phyloP scores from a whole-genome alignment of 2,797 vertebrate genomes.

The Taeniopygia guttata region DNA sequence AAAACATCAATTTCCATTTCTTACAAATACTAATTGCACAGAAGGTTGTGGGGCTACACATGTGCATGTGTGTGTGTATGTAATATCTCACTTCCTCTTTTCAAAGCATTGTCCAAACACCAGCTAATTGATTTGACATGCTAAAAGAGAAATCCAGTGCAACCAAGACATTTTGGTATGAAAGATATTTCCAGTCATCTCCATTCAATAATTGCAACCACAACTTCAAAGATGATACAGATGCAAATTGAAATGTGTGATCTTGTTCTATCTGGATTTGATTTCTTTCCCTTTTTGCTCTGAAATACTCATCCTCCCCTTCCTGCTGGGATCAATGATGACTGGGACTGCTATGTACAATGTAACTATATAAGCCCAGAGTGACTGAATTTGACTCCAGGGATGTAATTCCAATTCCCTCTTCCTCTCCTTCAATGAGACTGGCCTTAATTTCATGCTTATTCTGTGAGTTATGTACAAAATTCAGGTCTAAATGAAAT shows the following conservation, averaged over 20 bases:
- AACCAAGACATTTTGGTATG: constrained; percentile 49
- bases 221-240: constrained; percentile 59
- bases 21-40: constrained; percentile 22
- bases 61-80: not conserved
- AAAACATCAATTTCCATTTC: constrained; percentile 8
- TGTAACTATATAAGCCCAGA: not conserved
- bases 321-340: constrained; percentile 54
- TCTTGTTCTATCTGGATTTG: constrained; percentile 64
- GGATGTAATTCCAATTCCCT: not conserved
- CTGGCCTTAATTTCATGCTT: not conserved
- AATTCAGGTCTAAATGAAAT: constrained; percentile 1
- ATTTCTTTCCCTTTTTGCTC: constrained; percentile 57
- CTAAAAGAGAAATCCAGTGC: constrained; percentile 18
- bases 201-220: constrained; percentile 58
- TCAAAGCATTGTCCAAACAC: constrained; percentile 60
- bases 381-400: constrained; percentile 10
- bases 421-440: not conserved
- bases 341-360: not conserved
- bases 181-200: constrained; percentile 62
- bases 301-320: constrained; percentile 25
- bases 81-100: constrained; percentile 57
- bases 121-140: constrained; percentile 65
- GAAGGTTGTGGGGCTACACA: not conserved
- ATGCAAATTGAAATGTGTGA: constrained; percentile 55
- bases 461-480: constrained; percentile 24